phyloP scores from a whole-genome alignment of 2,888 invertebrate genomes.

The Microdon myrmicae region DNA sequence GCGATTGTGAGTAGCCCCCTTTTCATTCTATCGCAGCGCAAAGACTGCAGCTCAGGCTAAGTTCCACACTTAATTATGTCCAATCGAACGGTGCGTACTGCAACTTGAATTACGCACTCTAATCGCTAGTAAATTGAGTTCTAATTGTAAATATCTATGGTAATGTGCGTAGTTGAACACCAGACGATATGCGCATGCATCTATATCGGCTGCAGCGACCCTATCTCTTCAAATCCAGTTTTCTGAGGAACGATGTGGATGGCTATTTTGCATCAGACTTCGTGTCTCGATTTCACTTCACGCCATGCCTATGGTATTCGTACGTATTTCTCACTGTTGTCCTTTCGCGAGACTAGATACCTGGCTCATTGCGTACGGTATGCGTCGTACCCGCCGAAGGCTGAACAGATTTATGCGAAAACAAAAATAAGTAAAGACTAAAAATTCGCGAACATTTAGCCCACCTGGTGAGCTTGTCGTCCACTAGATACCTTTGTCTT shows the following conservation, averaged over 20 bases:
- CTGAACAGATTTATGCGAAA: constrained; percentile 37
- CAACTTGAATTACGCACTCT: constrained; percentile 52
- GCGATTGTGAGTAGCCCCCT: background rate
- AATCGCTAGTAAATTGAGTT: constrained; percentile 46
- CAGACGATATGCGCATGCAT: constrained; percentile 13
- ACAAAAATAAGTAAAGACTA: too few species aligned
- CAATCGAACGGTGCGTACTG: constrained; percentile 39
- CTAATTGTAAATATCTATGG: constrained; percentile 38
- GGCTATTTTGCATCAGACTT: constrained; percentile 18
- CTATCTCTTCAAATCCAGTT: constrained; percentile 37
- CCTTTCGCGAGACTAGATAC: constrained; percentile 14
- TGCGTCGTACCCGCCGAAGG: constrained; percentile 45
- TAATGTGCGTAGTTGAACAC: constrained; percentile 47
- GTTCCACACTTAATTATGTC: constrained; percentile 51
- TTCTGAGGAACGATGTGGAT: background rate
- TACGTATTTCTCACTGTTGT: background rate
- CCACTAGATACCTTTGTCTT: constrained; percentile 7
- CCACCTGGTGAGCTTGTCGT: constrained; percentile 50
- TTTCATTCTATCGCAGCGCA: background rate
- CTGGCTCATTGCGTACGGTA: constrained; percentile 35
- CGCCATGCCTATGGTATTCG: constrained; percentile 15
- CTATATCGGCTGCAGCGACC: constrained; percentile 21
- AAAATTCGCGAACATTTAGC: constrained; percentile 28
- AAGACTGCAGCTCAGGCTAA: constrained; percentile 32
- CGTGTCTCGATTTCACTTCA: constrained; percentile 50